A percentile compares a stretch with the other conserved stretches of the same genome.
These are phyloP conservation scores for Scolopax rusticola DNA, from an alignment of 2,797 vertebrate genomes.

Conservation along the genomic window DNA sequence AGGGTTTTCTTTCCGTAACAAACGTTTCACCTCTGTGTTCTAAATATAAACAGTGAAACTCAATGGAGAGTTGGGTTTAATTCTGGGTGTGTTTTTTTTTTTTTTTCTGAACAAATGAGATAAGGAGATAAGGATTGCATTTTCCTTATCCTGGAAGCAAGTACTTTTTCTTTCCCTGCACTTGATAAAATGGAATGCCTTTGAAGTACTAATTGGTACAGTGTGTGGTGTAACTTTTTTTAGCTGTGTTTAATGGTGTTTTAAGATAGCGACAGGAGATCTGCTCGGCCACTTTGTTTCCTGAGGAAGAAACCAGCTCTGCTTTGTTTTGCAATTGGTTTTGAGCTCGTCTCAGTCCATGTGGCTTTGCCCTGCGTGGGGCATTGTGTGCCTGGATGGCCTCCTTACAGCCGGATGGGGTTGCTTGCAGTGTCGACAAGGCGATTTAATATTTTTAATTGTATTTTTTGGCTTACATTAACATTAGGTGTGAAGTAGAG, in stretches of 20 bases:
- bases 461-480: not conserved
- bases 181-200: conserved; percentile 27
- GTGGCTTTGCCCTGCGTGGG: conserved; percentile 73
- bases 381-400: conserved; percentile 73
- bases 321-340: conserved; percentile 77
- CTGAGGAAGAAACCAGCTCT: conserved; percentile 80
- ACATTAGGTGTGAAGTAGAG: not conserved
- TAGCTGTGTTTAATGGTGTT: conserved; percentile 66
- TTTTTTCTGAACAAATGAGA: not conserved
- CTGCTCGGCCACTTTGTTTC: conserved; percentile 80
- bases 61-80: not conserved
- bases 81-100: not conserved
- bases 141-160: conserved; percentile 15
- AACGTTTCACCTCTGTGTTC: not conserved
- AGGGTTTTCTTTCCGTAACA: not conserved
- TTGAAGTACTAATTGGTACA: conserved; percentile 55
- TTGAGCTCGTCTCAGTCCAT: conserved; percentile 77
- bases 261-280: conserved; percentile 60
- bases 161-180: not conserved
- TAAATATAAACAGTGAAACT: not conserved
- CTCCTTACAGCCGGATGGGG: conserved; percentile 54
- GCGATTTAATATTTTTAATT: not conserved
- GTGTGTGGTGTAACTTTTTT: conserved; percentile 21
- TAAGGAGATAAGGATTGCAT: not conserved
- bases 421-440: conserved; percentile 1